A percentile compares a stretch with the other conserved stretches of the same genome.
Conservation (phyloP, 2,797 vertebrate genomes). For the Falco berigora region DNA sequence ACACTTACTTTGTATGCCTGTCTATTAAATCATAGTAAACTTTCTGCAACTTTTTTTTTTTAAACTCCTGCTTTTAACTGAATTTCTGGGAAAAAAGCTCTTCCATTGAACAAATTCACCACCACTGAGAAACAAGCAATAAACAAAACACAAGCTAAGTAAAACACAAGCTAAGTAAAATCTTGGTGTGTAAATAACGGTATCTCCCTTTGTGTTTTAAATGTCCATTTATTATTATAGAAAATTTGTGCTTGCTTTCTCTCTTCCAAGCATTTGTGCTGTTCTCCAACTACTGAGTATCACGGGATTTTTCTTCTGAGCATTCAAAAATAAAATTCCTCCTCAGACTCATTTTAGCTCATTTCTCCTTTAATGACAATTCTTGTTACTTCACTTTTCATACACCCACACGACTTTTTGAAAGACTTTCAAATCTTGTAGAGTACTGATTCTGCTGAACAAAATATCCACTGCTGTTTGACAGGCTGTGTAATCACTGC, state of each 20-base stretch:
- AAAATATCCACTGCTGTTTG: conserved; percentile 26
- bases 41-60: neutral
- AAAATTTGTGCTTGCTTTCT: neutral
- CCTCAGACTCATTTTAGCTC: conserved; percentile 29
- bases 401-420: conserved; percentile 6
- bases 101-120: neutral
- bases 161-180: neutral
- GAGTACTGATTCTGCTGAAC: conserved; percentile 9
- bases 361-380: conserved; percentile 28
- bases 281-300: neutral
- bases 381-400: conserved; percentile 31
- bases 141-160: neutral
- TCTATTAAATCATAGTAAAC: neutral
- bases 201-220: neutral
- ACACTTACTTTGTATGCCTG: neutral
- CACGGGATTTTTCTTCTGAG: conserved; percentile 30
- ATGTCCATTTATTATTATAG: neutral
- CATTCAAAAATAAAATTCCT: conserved; percentile 7
- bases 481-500: conserved; percentile 19
- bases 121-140: neutral
- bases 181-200: neutral
- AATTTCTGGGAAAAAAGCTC: neutral
- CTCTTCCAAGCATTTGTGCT: neutral
- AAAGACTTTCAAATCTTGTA: neutral
- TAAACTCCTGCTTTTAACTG: neutral